Base-by-base conservation (phyloP, 2,113 vertebrate genomes). In the Xenopus borealis region DNA sequence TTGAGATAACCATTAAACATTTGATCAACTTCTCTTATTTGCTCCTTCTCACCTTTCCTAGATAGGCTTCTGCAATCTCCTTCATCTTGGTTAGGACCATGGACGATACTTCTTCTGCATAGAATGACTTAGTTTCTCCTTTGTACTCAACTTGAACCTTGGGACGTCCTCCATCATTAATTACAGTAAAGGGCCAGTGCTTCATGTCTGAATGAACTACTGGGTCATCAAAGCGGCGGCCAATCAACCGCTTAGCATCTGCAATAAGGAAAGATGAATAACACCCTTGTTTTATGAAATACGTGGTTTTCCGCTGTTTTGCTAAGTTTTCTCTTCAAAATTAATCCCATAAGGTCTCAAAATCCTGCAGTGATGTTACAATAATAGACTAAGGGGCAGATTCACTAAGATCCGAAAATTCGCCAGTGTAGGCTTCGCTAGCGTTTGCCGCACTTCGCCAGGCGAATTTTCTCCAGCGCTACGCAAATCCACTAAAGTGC, bases 61-160 rank as follows among this genome's bases (percentile, higher is more conserved):
- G 82, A 78, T 94, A 97, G 20, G 94, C 94, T 72, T 97, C 94
- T 8, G 94, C 91, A 62, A 94, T 95, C 82, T 96, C 94, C 80
- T 96, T 96, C 95, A 96, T 96, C 86, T 97, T 97, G 27, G 88
- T 94, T 64, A 97, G 90, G 4, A 96, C 94, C 94, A 97, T 96
- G 0, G 95, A 97, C 10, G 94, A 96, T 78, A 96, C 88, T 80
- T 97, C 95, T 79, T 96, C 95, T 0, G 95, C 82, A 44, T 85
- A 95, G 84, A 97, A 97, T 30, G 88, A 81, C 79, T 95, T 95
- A 0, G 82, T 82, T 72, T 96, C 94, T 4, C 93, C 94, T 83
- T 95, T 96, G 79, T 96, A 97, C 66, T 94, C 93, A 63, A 96
- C 95, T 61, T 92, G 88, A 79, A 97, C 80, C 72, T 97, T 97